These are phyloP conservation scores for Hyla sarda DNA, from an alignment of 2,113 vertebrate species.

Conservation along the genomic window DNA sequence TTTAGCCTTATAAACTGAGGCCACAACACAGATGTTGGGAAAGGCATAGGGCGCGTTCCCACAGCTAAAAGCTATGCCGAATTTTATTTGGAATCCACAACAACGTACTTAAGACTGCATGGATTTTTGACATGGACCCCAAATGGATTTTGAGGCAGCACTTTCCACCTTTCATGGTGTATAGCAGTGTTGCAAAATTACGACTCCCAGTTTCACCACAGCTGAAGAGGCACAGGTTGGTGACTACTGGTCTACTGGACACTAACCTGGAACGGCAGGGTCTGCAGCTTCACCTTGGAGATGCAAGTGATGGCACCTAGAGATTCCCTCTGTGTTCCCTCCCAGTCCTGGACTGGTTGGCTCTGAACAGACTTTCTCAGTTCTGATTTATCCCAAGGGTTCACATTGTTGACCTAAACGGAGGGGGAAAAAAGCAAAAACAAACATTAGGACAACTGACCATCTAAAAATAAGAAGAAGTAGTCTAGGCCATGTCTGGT, in stretches of 20 bases:
- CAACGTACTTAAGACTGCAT: too few species aligned
- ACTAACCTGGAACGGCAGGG: conserved; percentile 89
- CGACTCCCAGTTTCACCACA: background rate
- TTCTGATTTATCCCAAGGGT: conserved; percentile 70
- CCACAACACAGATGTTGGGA: too few species aligned
- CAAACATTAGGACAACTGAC: background rate
- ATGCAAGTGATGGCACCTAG: conserved; percentile 82
- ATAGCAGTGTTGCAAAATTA: too few species aligned
- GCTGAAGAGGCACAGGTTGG: background rate
- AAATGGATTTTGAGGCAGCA: too few species aligned
- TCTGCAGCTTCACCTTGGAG: conserved; percentile 89
- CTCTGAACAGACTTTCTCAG: conserved; percentile 84
- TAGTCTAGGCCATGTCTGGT: too few species aligned
- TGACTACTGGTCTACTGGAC: background rate
- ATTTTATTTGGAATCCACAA: too few species aligned
- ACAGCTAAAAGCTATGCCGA: too few species aligned
- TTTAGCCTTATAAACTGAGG: too few species aligned
- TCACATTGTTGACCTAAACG: background rate
- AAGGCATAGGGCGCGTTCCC: too few species aligned
- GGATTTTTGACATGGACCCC: too few species aligned
- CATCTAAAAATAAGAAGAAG: background rate
- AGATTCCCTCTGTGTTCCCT: conserved; percentile 79
- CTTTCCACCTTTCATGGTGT: too few species aligned
- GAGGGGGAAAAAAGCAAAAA: background rate
- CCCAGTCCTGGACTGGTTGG: conserved; percentile 81